Evolutionary conservation across 1,140 invertebrate genomes (phyloP).

Genomic region (Nilaparvata lugens): DNA sequence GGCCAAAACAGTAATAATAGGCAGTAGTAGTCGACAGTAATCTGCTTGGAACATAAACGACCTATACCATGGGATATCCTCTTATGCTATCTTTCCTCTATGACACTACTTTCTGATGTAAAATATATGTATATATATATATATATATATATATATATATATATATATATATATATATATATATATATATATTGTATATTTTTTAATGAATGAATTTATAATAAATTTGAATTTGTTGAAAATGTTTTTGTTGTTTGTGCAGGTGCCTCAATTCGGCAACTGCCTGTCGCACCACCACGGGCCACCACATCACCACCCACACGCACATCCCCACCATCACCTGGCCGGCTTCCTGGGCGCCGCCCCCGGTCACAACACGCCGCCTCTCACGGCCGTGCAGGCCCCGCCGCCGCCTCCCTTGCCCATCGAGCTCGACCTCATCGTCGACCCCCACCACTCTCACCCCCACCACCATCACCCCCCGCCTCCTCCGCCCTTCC

Average conservation of each 20-base stretch:
- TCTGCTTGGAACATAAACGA: too few relatives aligned
- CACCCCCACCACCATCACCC: conserved; percentile 15
- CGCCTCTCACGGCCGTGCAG: conserved; percentile 9
- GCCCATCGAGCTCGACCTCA: not conserved
- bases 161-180: too few relatives aligned
- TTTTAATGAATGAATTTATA: too few relatives aligned
- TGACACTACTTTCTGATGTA: too few relatives aligned
- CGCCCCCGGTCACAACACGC: conserved; percentile 8
- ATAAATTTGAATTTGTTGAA: too few relatives aligned
- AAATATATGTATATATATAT: too few relatives aligned
- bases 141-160: too few relatives aligned
- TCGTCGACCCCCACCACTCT: conserved; percentile 13
- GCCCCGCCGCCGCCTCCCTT: conserved; percentile 10
- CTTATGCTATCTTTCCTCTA: too few relatives aligned
- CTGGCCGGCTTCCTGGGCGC: not conserved
- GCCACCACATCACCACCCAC: conserved; percentile 10
- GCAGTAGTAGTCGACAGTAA: too few relatives aligned
- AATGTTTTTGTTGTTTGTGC: not conserved
- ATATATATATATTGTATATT: too few relatives aligned
- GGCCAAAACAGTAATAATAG: too few relatives aligned
- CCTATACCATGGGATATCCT: too few relatives aligned
- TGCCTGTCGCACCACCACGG: conserved; percentile 9
- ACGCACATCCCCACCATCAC: conserved; percentile 4
- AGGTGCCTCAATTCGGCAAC: conserved; percentile 17
- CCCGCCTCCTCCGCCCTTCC: not conserved